Evolutionary conservation across 2,888 invertebrate species (phyloP).

Genomic region (Nowickia ferox): DNA sequence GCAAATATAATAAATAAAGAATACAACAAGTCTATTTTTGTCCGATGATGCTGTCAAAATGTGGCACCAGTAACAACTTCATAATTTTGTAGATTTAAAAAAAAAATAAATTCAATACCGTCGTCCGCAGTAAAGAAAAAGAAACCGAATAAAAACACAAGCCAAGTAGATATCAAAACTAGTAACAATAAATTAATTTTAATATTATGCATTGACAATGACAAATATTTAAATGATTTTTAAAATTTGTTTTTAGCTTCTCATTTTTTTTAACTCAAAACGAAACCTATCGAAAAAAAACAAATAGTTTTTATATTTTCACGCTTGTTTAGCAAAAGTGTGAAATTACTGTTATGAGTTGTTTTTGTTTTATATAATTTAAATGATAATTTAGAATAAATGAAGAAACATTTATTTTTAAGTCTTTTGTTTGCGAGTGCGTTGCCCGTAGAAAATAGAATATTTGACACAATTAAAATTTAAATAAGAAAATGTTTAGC

Average conservation of each 20-base stretch:
- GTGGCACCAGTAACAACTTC: conserved; percentile 66
- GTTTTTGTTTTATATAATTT: conserved; percentile 21
- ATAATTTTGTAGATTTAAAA: conserved; percentile 46
- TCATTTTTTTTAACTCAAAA: conserved; percentile 4
- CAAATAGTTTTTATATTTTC: conserved; percentile 8
- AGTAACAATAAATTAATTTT: conserved; percentile 67
- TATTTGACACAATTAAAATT: background rate
- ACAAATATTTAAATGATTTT: conserved; percentile 76
- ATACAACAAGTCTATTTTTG: conserved; percentile 66
- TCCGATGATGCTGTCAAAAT: conserved; percentile 64
- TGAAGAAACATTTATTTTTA: conserved; percentile 35
- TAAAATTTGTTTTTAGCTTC: conserved; percentile 8
- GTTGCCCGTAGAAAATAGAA: background rate
- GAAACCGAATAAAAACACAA: conserved; percentile 25
- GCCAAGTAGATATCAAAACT: conserved; percentile 45
- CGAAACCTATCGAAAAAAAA: background rate
- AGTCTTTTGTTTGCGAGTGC: background rate
- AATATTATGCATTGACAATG: conserved; percentile 77
- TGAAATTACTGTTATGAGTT: conserved; percentile 66
- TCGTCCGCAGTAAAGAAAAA: background rate
- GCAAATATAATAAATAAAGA: conserved; percentile 56
- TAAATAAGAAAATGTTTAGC: background rate
- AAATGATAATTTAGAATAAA: conserved; percentile 46
- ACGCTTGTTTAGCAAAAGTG: conserved; percentile 63
- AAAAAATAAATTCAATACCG: conserved; percentile 1